phyloP scores from a whole-genome alignment of 2,888 invertebrate genomes.

The Silvanus unidentatus region DNA sequence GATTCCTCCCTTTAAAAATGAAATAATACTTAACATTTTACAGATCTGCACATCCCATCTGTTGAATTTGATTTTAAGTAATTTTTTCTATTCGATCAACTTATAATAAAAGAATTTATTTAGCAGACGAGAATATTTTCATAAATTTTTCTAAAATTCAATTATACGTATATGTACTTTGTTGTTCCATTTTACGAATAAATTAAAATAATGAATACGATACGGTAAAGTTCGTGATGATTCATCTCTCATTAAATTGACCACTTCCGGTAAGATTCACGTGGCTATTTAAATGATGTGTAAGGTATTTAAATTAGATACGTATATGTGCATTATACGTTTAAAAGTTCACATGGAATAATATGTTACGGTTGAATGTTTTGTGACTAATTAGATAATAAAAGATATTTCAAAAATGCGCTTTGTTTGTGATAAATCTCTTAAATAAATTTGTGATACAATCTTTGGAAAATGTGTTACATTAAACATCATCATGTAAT shows the following conservation, averaged over 20 bases:
- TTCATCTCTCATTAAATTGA: constrained; percentile 35
- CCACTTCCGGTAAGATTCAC: constrained; percentile 37
- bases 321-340: constrained; percentile 1
- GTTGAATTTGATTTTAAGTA: constrained; percentile 11
- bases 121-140: too few relatives aligned
- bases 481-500: constrained; percentile 4
- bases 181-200: too few relatives aligned
- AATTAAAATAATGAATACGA: too few relatives aligned
- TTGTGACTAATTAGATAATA: constrained; percentile 23
- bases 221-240: constrained; percentile 23
- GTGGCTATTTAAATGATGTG: constrained; percentile 31
- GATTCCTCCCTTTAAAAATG: constrained; percentile 1
- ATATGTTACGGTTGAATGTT: constrained; percentile 17
- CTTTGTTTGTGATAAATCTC: constrained; percentile 13
- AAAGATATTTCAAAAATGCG: constrained; percentile 16
- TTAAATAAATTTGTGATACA: too few relatives aligned
- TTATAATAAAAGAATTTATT: too few relatives aligned
- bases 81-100: too few relatives aligned
- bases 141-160: too few relatives aligned
- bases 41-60: constrained; percentile 12
- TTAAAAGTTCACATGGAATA: constrained; percentile 17
- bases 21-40: too few relatives aligned
- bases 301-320: constrained; percentile 16
- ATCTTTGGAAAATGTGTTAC: too few relatives aligned
- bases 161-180: too few relatives aligned